Percentiles rank a stretch among this genome's conserved stretches.
Evolutionary conservation across 1,140 invertebrate genomes (phyloP).

Genomic region (Drosophila nikananu): DNA sequence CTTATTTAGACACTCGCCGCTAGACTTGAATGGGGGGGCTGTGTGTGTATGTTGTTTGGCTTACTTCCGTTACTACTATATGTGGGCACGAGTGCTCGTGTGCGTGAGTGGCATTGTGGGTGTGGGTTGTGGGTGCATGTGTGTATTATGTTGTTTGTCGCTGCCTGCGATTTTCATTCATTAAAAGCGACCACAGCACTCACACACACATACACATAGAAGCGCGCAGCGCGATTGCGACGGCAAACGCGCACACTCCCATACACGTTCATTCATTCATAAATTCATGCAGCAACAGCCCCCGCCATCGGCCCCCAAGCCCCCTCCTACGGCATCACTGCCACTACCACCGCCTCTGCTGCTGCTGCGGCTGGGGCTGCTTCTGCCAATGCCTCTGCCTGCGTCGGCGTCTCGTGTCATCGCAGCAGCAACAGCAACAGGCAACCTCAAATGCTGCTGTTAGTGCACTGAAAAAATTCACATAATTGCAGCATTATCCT

Average conservation of each 20-base stretch:
- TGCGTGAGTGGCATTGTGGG: constrained; percentile 18
- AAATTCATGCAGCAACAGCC: constrained; percentile 71
- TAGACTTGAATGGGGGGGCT: constrained; percentile 45
- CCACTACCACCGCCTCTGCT: constrained; percentile 12
- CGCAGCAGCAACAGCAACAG: constrained; percentile 36
- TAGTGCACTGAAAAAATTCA: constrained; percentile 24
- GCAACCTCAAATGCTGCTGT: constrained; percentile 47
- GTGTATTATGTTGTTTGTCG: constrained; percentile 65
- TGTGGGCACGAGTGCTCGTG: constrained; percentile 25
- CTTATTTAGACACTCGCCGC: constrained; percentile 59
- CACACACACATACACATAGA: constrained; percentile 39
- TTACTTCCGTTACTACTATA: constrained; percentile 76
- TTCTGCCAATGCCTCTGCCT: constrained; percentile 24
- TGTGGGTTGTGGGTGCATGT: constrained; percentile 41
- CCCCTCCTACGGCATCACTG: constrained; percentile 15
- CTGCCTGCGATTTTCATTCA: constrained; percentile 78
- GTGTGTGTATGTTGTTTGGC: constrained; percentile 37
- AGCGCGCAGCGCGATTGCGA: constrained; percentile 26
- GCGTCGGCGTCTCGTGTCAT: constrained; percentile 56
- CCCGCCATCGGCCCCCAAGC: constrained; percentile 11
- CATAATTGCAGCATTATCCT: not conserved
- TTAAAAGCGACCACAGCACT: constrained; percentile 68
- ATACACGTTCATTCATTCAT: constrained; percentile 77
- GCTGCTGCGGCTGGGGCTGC: constrained; percentile 5
- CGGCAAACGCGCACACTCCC: constrained; percentile 49